Conservation (phyloP, 2,888 invertebrate genomes). For the Ornithoptera priamus region DNA sequence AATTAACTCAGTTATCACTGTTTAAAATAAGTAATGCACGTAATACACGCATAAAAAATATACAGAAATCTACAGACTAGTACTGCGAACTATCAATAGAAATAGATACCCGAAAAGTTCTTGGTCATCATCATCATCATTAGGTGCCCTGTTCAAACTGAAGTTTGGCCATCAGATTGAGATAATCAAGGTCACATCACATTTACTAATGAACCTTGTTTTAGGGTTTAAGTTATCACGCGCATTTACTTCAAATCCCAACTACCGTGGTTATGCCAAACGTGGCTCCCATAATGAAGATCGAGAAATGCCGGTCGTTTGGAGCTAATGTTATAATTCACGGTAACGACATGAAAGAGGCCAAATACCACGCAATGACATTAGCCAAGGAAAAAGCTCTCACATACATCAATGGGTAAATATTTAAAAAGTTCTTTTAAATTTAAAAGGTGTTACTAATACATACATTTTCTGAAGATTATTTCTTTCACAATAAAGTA, state of each 20-base stretch:
- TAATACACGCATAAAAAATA: too few relatives aligned
- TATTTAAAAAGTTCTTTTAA: background rate
- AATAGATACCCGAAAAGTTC: too few relatives aligned
- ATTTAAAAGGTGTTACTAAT: background rate
- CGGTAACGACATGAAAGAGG: constrained; percentile 91
- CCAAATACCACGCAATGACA: constrained; percentile 88
- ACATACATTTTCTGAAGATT: too few relatives aligned
- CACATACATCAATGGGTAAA: constrained; percentile 93
- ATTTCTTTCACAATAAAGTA: too few relatives aligned
- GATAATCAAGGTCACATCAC: background rate
- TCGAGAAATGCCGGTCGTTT: constrained; percentile 90
- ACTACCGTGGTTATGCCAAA: constrained; percentile 97
- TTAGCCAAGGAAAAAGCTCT: constrained; percentile 85
- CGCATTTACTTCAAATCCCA: constrained; percentile 83
- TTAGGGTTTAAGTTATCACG: constrained; percentile 88
- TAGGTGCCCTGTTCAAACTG: background rate
- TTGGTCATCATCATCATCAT: too few relatives aligned
- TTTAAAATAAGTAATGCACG: too few relatives aligned
- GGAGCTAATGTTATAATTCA: constrained; percentile 91
- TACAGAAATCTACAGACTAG: too few relatives aligned
- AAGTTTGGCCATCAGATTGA: background rate
- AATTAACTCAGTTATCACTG: too few relatives aligned
- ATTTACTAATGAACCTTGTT: background rate
- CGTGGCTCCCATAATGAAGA: constrained; percentile 97
- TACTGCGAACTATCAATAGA: too few relatives aligned